These are phyloP conservation scores for Stegodyphus mimosarum DNA, from an alignment of 1,140 invertebrate genomes.

Conservation along the genomic window DNA sequence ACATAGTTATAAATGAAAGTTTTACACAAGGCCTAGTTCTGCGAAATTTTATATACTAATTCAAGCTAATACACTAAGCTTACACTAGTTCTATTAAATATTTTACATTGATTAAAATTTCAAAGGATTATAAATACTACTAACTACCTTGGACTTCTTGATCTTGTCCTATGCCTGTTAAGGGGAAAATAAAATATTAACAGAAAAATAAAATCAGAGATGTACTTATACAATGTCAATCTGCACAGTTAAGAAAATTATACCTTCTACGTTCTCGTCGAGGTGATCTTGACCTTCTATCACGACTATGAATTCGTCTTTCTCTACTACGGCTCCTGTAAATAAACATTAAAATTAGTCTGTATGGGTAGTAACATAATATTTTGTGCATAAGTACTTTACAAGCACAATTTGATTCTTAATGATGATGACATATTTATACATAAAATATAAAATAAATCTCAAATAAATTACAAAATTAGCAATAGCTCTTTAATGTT, in stretches of 20 bases:
- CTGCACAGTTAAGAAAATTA: background rate
- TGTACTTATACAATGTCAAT: slow-evolving; percentile 11
- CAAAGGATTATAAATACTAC: background rate
- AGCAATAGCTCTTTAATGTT: too few relatives aligned
- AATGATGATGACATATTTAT: too few relatives aligned
- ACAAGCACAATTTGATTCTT: too few relatives aligned
- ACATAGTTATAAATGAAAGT: too few relatives aligned
- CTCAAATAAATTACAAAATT: too few relatives aligned
- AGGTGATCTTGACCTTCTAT: slow-evolving; percentile 62
- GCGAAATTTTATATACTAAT: too few relatives aligned
- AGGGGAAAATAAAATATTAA: slow-evolving; percentile 1
- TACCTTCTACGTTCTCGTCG: slow-evolving; percentile 51
- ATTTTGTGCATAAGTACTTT: too few relatives aligned
- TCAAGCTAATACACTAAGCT: too few relatives aligned
- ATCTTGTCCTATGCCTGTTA: slow-evolving; percentile 31
- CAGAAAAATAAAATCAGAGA: background rate
- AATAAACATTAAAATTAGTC: background rate
- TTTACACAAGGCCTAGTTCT: too few relatives aligned
- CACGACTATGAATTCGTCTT: slow-evolving; percentile 38
- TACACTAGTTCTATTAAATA: background rate
- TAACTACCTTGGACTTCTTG: slow-evolving; percentile 34
- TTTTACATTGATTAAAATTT: background rate
- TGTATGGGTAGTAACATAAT: too few relatives aligned
- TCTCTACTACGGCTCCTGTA: slow-evolving; percentile 66
- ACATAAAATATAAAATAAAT: too few relatives aligned